Evolutionary conservation across 2,113 vertebrate species (phyloP), one percentile per base, ranked within the genome.

Genomic region (Cranoglanis bouderius): DNA sequence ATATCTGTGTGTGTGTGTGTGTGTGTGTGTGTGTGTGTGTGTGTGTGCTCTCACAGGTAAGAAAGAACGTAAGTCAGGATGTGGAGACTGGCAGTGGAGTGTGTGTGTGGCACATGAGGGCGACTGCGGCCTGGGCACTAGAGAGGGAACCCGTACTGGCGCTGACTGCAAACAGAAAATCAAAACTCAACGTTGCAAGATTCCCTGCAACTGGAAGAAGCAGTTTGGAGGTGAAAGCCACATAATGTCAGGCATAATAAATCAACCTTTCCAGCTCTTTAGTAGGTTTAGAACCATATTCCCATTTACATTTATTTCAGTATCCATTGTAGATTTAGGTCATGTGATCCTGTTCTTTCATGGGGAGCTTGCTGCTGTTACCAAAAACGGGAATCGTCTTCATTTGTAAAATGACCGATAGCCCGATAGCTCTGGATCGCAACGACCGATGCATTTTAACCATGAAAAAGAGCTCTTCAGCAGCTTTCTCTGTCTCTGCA

Each of bases 181-280:
- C 92, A 99, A 99, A 95, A 99, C 97, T n/a, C 98, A 99, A 89
- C 97, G 98, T 92, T 99, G 98, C 92, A 99, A 99, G 95, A 99
- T 99, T 91, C 98, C 98, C 80, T 99, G 98, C 96, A 99, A 99
- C 95, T 99, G 98, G 98, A 99, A 99, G 95, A 99, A 99, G 93
- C 97, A 98, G 86, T 99, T 99, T 90, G 98, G 98, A 97, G 98
- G 98, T 98, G 87, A 94, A 88, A 35, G 6, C n/a, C 8, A 57
- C 16, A 85, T n/a, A 63, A 63, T 85, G 38, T n/a, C 55, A 7
- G 43, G 59, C 19, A 61, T 35, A 81, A 43, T 32, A 10, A 77
- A 9, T 24, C 38, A 57, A 86, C n/a, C 2, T 74, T 63, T 16
- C 29, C 32, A 35, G 26, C 38, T 49, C 26, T 53, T 65, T 40